phyloP scores from a whole-genome alignment of 2,113 vertebrate species.

The Gambusia holbrooki region DNA sequence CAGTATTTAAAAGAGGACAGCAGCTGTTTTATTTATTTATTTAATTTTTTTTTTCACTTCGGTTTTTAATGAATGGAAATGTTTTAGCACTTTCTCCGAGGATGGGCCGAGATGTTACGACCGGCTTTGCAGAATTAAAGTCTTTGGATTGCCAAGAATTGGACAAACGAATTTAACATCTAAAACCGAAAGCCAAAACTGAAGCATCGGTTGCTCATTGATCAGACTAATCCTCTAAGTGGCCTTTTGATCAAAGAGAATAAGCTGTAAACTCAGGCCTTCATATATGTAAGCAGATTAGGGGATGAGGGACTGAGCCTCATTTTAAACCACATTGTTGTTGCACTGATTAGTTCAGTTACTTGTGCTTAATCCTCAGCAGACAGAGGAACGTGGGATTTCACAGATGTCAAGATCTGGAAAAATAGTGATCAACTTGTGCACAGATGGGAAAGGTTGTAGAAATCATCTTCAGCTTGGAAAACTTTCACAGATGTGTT shows the following conservation, averaged over 20 bases:
- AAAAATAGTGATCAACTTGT: conserved; percentile 61
- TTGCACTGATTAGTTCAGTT: conserved; percentile 62
- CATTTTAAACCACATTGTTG: conserved; percentile 56
- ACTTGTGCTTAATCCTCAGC: conserved; percentile 65
- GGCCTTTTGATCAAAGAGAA: conserved; percentile 52
- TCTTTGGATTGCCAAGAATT: conserved; percentile 29
- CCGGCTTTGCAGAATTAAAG: conserved; percentile 45
- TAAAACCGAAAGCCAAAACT: conserved; percentile 14
- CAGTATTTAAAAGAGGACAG: conserved; percentile 30
- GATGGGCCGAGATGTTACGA: conserved; percentile 46
- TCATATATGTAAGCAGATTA: conserved; percentile 11
- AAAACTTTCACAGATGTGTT: conserved; percentile 63
- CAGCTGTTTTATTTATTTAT: conserved; percentile 3
- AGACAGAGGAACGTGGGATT: conserved; percentile 54
- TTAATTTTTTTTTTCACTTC: neutral
- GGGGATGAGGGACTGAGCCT: conserved; percentile 39
- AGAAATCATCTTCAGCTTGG: conserved; percentile 50
- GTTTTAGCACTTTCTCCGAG: conserved; percentile 45
- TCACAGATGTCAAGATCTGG: conserved; percentile 48
- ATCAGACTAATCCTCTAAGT: conserved; percentile 50
- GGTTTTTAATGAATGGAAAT: conserved; percentile 37
- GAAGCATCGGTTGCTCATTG: conserved; percentile 29
- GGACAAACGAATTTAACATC: conserved; percentile 46
- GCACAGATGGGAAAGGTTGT: conserved; percentile 38
- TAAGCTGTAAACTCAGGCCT: conserved; percentile 28